phyloP scores from a whole-genome alignment of 2,888 invertebrate genomes.

The Pedicia rivosa region DNA sequence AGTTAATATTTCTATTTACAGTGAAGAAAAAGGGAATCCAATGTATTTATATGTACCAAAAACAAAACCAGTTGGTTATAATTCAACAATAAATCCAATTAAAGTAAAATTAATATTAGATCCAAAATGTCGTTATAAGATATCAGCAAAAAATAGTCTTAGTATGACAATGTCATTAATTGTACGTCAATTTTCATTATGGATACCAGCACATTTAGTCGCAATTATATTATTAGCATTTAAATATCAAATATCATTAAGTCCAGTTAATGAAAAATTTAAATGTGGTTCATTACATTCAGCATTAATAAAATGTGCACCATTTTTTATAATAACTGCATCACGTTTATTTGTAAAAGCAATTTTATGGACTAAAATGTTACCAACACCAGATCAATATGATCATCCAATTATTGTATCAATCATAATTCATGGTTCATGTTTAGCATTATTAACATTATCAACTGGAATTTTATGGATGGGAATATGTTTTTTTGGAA shows the following conservation, averaged over 20 bases:
- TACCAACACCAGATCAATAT: conserved; percentile 15
- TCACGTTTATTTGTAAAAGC: conserved; percentile 16
- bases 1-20: conserved; percentile 4
- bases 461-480: conserved; percentile 36
- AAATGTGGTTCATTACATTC: conserved; percentile 37
- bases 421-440: conserved; percentile 43
- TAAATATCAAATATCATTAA: conserved; percentile 33
- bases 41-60: conserved; percentile 42
- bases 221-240: conserved; percentile 46
- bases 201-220: conserved; percentile 47
- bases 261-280: conserved; percentile 21
- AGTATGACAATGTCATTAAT: conserved; percentile 44
- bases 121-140: conserved; percentile 50
- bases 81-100: conserved; percentile 29
- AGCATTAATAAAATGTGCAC: conserved; percentile 40
- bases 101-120: conserved; percentile 46
- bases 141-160: conserved; percentile 45
- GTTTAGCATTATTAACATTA: conserved; percentile 41
- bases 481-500: conserved; percentile 49
- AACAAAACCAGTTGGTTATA: conserved; percentile 33
- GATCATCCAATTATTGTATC: conserved; percentile 32
- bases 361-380: conserved; percentile 10
- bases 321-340: conserved; percentile 24
- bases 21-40: conserved; percentile 26
- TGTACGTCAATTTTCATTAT: conserved; percentile 45